A percentile compares a stretch with the other conserved stretches of the same genome.
Conservation (phyloP, 1,140 invertebrate genomes). For the Panulirus ornatus region DNA sequence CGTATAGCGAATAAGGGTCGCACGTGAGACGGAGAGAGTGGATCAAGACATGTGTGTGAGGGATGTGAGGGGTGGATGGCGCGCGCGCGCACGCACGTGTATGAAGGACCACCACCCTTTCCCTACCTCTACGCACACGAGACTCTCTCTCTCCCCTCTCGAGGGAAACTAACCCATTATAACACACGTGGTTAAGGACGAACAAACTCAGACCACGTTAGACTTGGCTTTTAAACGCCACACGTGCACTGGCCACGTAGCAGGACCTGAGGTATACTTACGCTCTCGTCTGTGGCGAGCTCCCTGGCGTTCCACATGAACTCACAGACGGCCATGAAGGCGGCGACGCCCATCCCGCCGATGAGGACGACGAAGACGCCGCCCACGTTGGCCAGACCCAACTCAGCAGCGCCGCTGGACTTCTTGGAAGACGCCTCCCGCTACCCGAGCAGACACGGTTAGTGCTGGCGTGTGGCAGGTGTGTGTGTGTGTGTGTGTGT, state of each 20-base stretch:
- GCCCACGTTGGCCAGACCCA: constrained; percentile 89
- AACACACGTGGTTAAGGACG: too few species aligned
- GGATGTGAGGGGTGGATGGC: too few species aligned
- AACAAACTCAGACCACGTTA: not conserved
- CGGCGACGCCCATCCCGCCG: constrained; percentile 78
- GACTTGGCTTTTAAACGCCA: too few species aligned
- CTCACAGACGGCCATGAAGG: constrained; percentile 82
- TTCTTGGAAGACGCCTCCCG: constrained; percentile 68
- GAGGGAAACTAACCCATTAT: too few species aligned
- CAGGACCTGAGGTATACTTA: constrained; percentile 70
- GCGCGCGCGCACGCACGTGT: too few species aligned
- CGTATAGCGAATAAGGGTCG: too few species aligned
- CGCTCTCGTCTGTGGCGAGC: constrained; percentile 87
- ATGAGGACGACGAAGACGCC: constrained; percentile 93
- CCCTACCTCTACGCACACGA: too few species aligned
- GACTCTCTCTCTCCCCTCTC: too few species aligned
- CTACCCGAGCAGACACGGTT: constrained; percentile 31
- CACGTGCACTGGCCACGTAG: not conserved
- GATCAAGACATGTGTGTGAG: too few species aligned
- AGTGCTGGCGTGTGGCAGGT: not conserved
- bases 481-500: not conserved
- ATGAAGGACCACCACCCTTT: too few species aligned
- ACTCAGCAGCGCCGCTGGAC: constrained; percentile 77
- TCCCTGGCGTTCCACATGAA: constrained; percentile 90
- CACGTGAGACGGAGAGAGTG: too few species aligned